A percentile compares a stretch with the other conserved stretches of the same genome.
These are phyloP conservation scores for Ischnura elegans DNA, from an alignment of 2,888 invertebrate genomes.

Conservation along the genomic window DNA sequence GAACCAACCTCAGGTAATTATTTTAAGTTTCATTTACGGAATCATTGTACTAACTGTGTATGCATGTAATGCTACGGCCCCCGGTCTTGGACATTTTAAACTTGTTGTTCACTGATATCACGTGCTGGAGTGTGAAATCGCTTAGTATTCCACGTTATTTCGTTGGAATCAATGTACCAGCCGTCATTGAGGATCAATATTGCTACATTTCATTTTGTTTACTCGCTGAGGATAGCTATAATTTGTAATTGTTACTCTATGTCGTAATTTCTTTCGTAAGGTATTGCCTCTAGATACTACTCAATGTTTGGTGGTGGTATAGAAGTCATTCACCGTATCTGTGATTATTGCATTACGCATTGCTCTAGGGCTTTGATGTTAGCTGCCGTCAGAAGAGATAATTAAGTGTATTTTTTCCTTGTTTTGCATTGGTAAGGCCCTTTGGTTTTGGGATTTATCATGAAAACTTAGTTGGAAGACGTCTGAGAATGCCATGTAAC, in stretches of 20 bases:
- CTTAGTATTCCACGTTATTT: neutral
- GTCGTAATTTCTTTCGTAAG: neutral
- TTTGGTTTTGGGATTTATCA: too few species aligned
- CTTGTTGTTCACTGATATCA: neutral
- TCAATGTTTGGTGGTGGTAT: neutral
- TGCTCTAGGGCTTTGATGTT: neutral
- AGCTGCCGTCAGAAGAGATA: too few species aligned
- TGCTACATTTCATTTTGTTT: neutral
- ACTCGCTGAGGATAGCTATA: neutral
- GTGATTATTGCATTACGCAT: too few species aligned
- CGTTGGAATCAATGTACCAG: neutral
- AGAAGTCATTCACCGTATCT: too few species aligned
- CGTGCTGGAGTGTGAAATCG: neutral
- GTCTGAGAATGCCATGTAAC: too few species aligned
- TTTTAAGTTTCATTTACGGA: neutral
- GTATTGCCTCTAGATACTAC: neutral
- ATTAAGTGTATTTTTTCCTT: too few species aligned
- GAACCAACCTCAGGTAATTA: slow-evolving; percentile 74
- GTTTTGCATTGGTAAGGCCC: too few species aligned
- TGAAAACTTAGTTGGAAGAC: too few species aligned
- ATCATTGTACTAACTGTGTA: neutral
- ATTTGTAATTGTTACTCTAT: neutral
- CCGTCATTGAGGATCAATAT: neutral
- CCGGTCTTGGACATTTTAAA: too few species aligned
- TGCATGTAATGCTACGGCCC: neutral